Evolutionary conservation across 2,888 invertebrate genomes (phyloP).

Genomic region (Scaeva pyrastri): DNA sequence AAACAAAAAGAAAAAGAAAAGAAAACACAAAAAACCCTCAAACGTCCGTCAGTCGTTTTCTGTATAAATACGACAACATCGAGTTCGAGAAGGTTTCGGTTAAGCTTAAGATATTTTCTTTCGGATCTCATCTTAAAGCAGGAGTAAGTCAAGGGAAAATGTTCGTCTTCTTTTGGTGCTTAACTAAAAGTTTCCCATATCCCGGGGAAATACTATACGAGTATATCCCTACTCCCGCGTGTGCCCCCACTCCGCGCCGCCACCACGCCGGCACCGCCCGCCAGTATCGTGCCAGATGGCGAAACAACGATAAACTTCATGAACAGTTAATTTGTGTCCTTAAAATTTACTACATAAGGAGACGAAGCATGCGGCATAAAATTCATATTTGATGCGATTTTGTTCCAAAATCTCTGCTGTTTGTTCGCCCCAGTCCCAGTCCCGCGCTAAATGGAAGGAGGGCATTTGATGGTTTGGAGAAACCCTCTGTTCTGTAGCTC

Average conservation of each 20-base stretch:
- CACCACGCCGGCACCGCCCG: background rate
- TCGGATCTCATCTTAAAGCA: background rate
- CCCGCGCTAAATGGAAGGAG: background rate
- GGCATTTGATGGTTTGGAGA: constrained; percentile 2
- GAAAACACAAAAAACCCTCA: constrained; percentile 17
- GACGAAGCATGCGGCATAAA: constrained; percentile 61
- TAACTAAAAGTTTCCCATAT: constrained; percentile 53
- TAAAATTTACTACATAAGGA: constrained; percentile 23
- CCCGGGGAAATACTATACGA: constrained; percentile 13
- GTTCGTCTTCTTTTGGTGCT: constrained; percentile 3
- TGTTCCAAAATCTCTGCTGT: constrained; percentile 61
- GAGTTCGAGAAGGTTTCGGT: background rate
- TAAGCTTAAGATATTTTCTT: background rate
- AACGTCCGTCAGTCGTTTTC: constrained; percentile 9
- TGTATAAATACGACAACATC: background rate
- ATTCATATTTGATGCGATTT: constrained; percentile 74
- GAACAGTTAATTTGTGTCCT: constrained; percentile 73
- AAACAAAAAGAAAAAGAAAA: background rate
- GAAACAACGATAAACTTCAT: constrained; percentile 73
- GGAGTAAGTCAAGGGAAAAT: constrained; percentile 63
- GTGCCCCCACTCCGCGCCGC: background rate
- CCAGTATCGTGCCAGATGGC: constrained; percentile 54
- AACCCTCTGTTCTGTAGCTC: background rate
- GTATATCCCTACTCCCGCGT: background rate
- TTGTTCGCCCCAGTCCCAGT: constrained; percentile 27